These are phyloP conservation scores for Alosa alosa DNA, from an alignment of 2,113 vertebrate species.

Conservation along the genomic window DNA sequence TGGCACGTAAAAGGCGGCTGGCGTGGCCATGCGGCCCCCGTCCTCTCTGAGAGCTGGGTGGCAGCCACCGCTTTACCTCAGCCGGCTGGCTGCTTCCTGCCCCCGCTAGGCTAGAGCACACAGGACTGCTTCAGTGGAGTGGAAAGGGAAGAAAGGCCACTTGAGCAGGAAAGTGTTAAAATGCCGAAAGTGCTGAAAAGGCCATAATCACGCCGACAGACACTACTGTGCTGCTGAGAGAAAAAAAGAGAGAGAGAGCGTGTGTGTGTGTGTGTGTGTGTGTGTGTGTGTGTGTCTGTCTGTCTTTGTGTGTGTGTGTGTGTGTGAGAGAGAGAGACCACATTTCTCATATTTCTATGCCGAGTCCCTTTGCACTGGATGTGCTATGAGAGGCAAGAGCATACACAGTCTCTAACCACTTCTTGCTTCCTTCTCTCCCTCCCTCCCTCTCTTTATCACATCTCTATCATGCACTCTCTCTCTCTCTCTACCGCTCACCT, in stretches of 20 bases:
- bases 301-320: neutral
- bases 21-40: conserved; percentile 13
- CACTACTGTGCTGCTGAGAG: conserved; percentile 56
- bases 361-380: neutral
- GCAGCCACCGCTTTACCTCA: neutral
- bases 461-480: conserved; percentile 57
- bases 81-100: neutral
- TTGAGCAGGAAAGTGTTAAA: conserved; percentile 68
- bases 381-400: neutral
- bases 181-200: conserved; percentile 68
- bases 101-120: neutral
- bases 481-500: conserved; percentile 40
- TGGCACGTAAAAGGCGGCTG: conserved; percentile 44
- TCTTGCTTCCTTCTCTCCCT: neutral
- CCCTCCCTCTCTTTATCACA: conserved; percentile 21
- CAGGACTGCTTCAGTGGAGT: conserved; percentile 31
- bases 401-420: neutral
- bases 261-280: conserved; percentile 6
- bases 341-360: neutral
- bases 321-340: neutral
- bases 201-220: conserved; percentile 59
- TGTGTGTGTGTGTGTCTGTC: neutral
- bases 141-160: neutral
- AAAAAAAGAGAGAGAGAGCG: conserved; percentile 32
- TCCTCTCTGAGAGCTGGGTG: conserved; percentile 1